Evolutionary conservation across 2,797 vertebrate species (phyloP).

Genomic region (Silurus lanzhouensis): DNA sequence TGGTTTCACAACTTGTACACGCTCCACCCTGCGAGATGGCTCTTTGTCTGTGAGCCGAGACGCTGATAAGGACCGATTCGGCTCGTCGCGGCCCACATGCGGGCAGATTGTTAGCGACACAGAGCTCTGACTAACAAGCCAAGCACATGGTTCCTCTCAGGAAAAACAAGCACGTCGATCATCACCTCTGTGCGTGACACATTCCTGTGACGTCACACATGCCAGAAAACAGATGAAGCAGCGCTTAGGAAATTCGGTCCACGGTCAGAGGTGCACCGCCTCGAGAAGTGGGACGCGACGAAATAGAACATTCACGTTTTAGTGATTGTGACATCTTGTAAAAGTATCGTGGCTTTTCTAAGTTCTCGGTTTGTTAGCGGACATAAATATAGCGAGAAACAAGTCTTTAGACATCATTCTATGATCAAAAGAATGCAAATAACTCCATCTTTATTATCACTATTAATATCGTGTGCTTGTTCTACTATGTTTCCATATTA

Average conservation of each 20-base stretch:
- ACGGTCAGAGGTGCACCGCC: background rate
- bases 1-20: constrained; percentile 49
- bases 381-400: too few relatives aligned
- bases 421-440: too few relatives aligned
- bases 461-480: too few relatives aligned
- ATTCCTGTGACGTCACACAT: constrained; percentile 1
- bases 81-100: background rate
- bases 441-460: too few relatives aligned
- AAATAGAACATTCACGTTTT: background rate
- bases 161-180: constrained; percentile 20
- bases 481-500: background rate
- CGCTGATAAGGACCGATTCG: background rate
- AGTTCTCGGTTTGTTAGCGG: too few relatives aligned
- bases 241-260: background rate
- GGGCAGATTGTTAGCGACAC: background rate
- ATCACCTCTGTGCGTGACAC: background rate
- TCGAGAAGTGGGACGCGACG: too few relatives aligned
- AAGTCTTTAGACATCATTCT: too few relatives aligned
- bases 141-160: background rate
- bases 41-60: background rate
- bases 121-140: background rate
- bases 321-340: too few relatives aligned
- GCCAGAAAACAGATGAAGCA: constrained; percentile 33
- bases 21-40: constrained; percentile 57
- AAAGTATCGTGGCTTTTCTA: too few relatives aligned